A percentile compares a stretch with the other conserved stretches of the same genome.
Evolutionary conservation across 2,797 vertebrate genomes (phyloP).

Genomic region (Merluccius polli): DNA sequence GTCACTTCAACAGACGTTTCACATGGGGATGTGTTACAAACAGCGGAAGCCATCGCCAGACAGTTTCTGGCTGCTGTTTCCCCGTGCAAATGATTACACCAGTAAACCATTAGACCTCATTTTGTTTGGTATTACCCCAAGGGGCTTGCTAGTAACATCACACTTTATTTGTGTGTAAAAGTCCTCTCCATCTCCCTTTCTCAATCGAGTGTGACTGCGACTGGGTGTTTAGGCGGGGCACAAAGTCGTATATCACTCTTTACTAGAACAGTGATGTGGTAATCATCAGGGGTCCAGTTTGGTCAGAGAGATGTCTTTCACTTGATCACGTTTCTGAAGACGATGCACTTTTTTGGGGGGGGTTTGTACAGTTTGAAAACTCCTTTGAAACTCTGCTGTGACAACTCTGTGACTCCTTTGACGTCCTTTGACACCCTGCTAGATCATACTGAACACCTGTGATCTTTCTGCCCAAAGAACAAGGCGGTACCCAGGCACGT

Average conservation of each 20-base stretch:
- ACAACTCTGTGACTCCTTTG: neutral
- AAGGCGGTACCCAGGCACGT: neutral
- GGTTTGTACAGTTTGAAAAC: neutral
- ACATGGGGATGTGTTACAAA: neutral
- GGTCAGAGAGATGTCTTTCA: neutral
- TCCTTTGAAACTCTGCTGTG: neutral
- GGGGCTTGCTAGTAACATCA: neutral
- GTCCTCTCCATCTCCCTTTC: neutral
- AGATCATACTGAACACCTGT: neutral
- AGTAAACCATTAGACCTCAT: conserved; percentile 56
- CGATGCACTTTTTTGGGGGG: neutral
- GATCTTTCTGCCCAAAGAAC: neutral
- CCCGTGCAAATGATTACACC: conserved; percentile 44
- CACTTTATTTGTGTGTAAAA: neutral
- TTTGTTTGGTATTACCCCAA: conserved; percentile 44
- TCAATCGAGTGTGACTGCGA: neutral
- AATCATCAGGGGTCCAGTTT: neutral
- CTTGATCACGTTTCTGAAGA: neutral
- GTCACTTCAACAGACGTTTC: neutral
- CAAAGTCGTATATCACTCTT: neutral
- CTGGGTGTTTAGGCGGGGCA: neutral
- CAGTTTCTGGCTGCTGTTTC: conserved; percentile 46
- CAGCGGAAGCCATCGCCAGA: neutral
- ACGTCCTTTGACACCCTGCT: neutral
- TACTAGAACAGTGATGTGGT: neutral